Evolutionary conservation across 2,888 invertebrate species (phyloP).

Genomic region (Macrophya annulata): DNA sequence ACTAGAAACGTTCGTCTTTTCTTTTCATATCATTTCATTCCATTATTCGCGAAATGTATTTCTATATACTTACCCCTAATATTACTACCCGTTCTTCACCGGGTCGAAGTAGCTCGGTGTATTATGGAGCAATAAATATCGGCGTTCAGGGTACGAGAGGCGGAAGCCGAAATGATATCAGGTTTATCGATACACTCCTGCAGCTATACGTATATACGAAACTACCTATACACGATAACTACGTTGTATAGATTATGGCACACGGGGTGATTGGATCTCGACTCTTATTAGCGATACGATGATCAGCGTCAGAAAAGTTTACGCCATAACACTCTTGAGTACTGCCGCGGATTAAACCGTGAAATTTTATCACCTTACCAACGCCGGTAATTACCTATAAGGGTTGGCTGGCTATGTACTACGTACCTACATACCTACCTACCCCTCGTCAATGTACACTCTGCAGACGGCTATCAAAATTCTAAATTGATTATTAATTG

Average conservation of each 20-base stretch:
- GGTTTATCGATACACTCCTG: slow-evolving; percentile 28
- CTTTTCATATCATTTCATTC: neutral
- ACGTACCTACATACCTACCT: too few relatives aligned
- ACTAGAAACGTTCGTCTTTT: neutral
- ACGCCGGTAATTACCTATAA: neutral
- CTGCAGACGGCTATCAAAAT: neutral
- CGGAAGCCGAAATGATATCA: slow-evolving; percentile 40
- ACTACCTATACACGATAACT: slow-evolving; percentile 5
- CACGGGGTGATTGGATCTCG: slow-evolving; percentile 43
- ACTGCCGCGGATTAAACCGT: neutral
- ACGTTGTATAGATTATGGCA: slow-evolving; percentile 42
- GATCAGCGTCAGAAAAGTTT: neutral
- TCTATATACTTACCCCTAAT: neutral
- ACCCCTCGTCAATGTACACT: too few relatives aligned
- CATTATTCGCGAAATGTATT: neutral
- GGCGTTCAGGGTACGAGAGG: neutral
- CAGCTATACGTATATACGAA: neutral
- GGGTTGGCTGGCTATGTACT: neutral
- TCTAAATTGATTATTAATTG: neutral
- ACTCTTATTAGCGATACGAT: slow-evolving; percentile 6
- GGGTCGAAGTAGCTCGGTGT: slow-evolving; percentile 3
- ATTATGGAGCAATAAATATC: slow-evolving; percentile 54
- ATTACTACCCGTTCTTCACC: neutral
- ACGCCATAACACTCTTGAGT: neutral
- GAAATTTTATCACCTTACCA: slow-evolving; percentile 10